Percentiles rank a stretch among this genome's conserved stretches.
These are phyloP conservation scores for Ochlodes sylvanus DNA, from an alignment of 2,888 invertebrate species.

Conservation along the genomic window DNA sequence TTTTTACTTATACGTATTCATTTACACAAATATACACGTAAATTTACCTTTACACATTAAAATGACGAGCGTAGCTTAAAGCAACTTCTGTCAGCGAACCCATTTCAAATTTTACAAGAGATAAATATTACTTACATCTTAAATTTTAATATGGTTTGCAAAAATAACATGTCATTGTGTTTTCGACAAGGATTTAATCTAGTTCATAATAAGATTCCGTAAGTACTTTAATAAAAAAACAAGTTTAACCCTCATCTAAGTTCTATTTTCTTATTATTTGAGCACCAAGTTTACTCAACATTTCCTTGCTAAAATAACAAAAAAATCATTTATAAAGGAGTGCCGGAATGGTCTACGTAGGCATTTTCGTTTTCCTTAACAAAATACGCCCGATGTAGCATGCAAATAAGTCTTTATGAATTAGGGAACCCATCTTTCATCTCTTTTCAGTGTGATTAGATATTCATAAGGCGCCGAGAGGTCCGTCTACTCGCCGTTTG, in stretches of 20 bases:
- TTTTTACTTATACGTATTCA: too few species aligned
- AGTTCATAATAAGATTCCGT: too few species aligned
- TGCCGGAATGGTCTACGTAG: conserved; percentile 7
- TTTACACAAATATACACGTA: too few species aligned
- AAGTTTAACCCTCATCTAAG: neutral
- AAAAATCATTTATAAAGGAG: conserved; percentile 36
- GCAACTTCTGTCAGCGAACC: too few species aligned
- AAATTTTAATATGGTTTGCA: too few species aligned
- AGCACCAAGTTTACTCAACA: conserved; percentile 4
- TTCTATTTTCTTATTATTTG: conserved; percentile 2
- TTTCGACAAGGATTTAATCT: too few species aligned
- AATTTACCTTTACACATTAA: too few species aligned
- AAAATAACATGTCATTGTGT: too few species aligned
- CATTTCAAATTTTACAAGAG: too few species aligned
- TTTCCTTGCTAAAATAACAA: conserved; percentile 15
- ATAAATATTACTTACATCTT: too few species aligned
- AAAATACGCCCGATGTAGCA: conserved; percentile 58
- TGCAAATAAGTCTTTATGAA: conserved; percentile 71
- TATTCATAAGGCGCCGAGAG: conserved; percentile 71
- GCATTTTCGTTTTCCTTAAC: conserved; percentile 47
- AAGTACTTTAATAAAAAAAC: neutral
- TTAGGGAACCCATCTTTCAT: conserved; percentile 74
- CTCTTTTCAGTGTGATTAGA: conserved; percentile 70
- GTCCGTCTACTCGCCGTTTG: conserved; percentile 52
- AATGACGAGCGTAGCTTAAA: too few species aligned